Conservation (phyloP, 2,113 vertebrate species). For the Rhinoderma darwinii region DNA sequence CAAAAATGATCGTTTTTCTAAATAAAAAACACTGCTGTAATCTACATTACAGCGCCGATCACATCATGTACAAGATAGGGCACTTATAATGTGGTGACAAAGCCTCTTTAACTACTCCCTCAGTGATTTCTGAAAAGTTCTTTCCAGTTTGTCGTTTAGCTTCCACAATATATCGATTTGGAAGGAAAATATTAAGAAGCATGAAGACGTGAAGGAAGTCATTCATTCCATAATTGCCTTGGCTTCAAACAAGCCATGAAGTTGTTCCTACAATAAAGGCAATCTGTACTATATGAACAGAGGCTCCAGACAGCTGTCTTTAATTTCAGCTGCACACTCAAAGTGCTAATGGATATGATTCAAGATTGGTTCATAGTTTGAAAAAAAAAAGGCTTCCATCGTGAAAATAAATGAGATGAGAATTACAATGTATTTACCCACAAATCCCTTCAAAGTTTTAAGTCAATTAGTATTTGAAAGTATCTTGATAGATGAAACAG, state of each 20-base stretch:
- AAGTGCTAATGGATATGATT: constrained; percentile 74
- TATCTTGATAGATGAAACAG: constrained; percentile 64
- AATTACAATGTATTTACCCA: constrained; percentile 57
- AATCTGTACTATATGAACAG: constrained; percentile 72
- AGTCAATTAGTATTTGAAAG: constrained; percentile 69
- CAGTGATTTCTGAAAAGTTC: constrained; percentile 63
- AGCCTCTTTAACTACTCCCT: background rate
- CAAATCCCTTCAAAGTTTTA: constrained; percentile 63
- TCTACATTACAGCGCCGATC: no score
- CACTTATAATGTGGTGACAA: no score
- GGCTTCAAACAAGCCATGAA: constrained; percentile 84
- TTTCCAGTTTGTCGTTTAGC: constrained; percentile 67
- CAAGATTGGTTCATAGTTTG: constrained; percentile 70
- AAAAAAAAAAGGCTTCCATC: constrained; percentile 64
- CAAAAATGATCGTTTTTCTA: no score
- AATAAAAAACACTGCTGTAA: no score
- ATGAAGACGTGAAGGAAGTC: constrained; percentile 82
- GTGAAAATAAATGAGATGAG: constrained; percentile 65
- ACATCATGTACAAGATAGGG: no score
- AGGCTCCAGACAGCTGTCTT: constrained; percentile 86
- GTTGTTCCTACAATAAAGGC: constrained; percentile 85
- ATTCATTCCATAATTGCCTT: constrained; percentile 89
- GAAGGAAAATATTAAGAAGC: constrained; percentile 58
- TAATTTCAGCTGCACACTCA: constrained; percentile 84
- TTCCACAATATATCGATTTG: constrained; percentile 61